Conservation (phyloP, 2,888 invertebrate genomes). For the Desoria tigrina region DNA sequence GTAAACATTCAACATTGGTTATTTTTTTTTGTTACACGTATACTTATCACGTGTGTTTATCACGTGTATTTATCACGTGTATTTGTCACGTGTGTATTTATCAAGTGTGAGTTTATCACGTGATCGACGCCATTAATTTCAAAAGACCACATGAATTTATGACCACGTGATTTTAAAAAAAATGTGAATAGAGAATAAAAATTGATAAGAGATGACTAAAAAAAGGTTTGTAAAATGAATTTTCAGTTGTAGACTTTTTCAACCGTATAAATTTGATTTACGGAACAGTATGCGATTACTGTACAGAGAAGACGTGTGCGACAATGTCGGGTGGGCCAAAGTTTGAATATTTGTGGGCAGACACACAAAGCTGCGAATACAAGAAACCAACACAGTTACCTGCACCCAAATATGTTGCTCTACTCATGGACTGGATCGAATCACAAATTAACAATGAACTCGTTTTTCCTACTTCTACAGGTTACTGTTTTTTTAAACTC, state of each 20-base stretch:
- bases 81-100: too few species aligned
- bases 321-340: slow-evolving; percentile 83
- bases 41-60: too few species aligned
- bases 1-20: slow-evolving; percentile 59
- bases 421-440: slow-evolving; percentile 91
- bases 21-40: not conserved
- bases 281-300: slow-evolving; percentile 82
- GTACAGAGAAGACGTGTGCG: slow-evolving; percentile 79
- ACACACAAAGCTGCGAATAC: slow-evolving; percentile 62
- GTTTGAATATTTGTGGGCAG: slow-evolving; percentile 77
- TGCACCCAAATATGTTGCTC: slow-evolving; percentile 77
- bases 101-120: too few species aligned
- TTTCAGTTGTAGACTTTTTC: slow-evolving; percentile 87
- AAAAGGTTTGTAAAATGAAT: too few species aligned
- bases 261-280: slow-evolving; percentile 90
- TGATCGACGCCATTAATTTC: too few species aligned
- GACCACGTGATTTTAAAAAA: too few species aligned
- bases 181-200: too few species aligned
- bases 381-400: slow-evolving; percentile 78
- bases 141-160: too few species aligned
- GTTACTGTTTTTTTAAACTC: slow-evolving; percentile 57
- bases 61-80: too few species aligned
- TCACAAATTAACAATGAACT: slow-evolving; percentile 84
- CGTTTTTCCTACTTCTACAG: slow-evolving; percentile 78
- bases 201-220: too few species aligned